phyloP scores from a whole-genome alignment of 2,888 invertebrate genomes.

The Thumatha senex region DNA sequence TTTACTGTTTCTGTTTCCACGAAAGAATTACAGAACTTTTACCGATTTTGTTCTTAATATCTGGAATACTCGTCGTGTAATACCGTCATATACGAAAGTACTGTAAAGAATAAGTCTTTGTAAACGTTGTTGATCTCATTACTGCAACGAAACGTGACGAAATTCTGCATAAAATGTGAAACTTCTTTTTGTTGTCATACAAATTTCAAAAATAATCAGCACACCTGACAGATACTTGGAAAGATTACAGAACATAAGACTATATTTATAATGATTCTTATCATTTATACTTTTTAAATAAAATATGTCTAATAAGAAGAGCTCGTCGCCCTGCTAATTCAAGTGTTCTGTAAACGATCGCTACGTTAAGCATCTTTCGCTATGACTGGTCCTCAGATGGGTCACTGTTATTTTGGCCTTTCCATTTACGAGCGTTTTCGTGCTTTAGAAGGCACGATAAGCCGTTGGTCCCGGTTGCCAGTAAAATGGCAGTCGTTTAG shows the following conservation, averaged over 20 bases:
- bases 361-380: no score
- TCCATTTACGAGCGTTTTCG: no score
- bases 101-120: conserved; percentile 19
- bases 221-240: conserved; percentile 16
- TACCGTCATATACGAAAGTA: conserved; percentile 19
- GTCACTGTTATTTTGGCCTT: no score
- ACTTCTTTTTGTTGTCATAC: conserved; percentile 24
- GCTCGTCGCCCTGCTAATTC: no score
- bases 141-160: conserved; percentile 32
- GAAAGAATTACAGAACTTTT: conserved; percentile 16
- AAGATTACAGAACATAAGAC: conserved; percentile 13
- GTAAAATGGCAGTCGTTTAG: no score
- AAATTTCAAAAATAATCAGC: conserved; percentile 22
- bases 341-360: no score
- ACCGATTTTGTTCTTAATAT: conserved; percentile 6
- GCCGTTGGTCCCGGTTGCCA: no score
- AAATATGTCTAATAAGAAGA: no score
- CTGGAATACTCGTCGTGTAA: conserved; percentile 14
- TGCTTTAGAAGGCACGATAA: no score
- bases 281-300: background rate
- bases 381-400: no score
- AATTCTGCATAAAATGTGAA: conserved; percentile 19
- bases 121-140: conserved; percentile 30
- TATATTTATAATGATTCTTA: conserved; percentile 1
- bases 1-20: conserved; percentile 15